Evolutionary conservation across 2,113 vertebrate species (phyloP).

Genomic region (Cephalopholis sonnerati): DNA sequence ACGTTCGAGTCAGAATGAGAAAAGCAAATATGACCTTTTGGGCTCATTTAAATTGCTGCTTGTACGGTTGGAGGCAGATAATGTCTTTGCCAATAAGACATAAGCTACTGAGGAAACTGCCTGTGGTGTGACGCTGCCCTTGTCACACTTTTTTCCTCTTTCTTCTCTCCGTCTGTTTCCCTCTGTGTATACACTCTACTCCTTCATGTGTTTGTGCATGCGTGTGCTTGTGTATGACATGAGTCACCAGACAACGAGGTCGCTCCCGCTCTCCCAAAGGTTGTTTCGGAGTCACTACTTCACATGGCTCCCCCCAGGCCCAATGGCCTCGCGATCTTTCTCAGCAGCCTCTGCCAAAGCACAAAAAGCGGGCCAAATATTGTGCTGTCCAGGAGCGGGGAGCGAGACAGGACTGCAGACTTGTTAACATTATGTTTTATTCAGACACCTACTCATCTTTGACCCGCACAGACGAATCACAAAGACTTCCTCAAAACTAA

Average conservation of each 20-base stretch:
- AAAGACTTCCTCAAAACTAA: conserved; percentile 15
- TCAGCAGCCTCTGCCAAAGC: conserved; percentile 49
- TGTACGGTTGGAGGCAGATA: conserved; percentile 49
- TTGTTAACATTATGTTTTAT: conserved; percentile 38
- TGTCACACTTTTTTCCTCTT: conserved; percentile 40
- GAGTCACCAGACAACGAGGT: conserved; percentile 65
- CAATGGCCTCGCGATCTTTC: conserved; percentile 29
- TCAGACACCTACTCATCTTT: conserved; percentile 36
- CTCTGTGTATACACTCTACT: conserved; percentile 44
- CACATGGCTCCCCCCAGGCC: conserved; percentile 37
- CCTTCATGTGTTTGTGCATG: conserved; percentile 11
- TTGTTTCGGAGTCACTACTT: conserved; percentile 66
- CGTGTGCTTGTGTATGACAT: conserved; percentile 48
- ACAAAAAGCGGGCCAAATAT: conserved; percentile 31
- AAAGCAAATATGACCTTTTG: conserved; percentile 74
- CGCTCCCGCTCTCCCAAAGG: conserved; percentile 52
- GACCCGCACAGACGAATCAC: conserved; percentile 29
- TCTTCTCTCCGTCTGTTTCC: conserved; percentile 14
- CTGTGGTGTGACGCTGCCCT: conserved; percentile 48
- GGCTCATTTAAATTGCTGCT: conserved; percentile 63
- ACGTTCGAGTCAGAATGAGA: conserved; percentile 19
- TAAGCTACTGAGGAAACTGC: conserved; percentile 38
- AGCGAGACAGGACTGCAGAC: conserved; percentile 15
- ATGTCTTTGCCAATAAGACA: conserved; percentile 58
- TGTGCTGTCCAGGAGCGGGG: conserved; percentile 55